Conservation (phyloP, 2,113 vertebrate genomes). For the Toxotes jaculatrix region DNA sequence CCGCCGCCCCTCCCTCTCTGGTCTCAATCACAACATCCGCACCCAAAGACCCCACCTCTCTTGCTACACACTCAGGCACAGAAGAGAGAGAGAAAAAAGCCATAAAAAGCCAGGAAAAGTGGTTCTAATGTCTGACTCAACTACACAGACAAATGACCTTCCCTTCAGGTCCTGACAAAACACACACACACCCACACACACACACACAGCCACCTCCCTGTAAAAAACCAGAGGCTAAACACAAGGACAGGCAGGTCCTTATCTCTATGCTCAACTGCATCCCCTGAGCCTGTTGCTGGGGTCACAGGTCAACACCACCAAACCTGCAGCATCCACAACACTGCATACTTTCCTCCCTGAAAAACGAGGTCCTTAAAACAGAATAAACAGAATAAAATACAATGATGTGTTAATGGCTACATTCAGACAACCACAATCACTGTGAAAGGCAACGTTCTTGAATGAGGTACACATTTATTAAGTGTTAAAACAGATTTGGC, state of each 20-base stretch:
- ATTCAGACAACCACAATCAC: not conserved
- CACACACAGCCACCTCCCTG: conserved; percentile 14
- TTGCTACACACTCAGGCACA: conserved; percentile 24
- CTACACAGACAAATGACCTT: conserved; percentile 55
- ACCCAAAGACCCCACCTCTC: not conserved
- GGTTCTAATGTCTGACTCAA: conserved; percentile 28
- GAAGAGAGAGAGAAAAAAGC: not conserved
- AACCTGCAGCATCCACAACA: not conserved
- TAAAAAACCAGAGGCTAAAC: conserved; percentile 16
- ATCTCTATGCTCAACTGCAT: conserved; percentile 46
- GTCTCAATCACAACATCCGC: conserved; percentile 58
- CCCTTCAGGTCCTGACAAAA: conserved; percentile 24
- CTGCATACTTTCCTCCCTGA: not conserved
- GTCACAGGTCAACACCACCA: conserved; percentile 55
- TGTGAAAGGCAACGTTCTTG: not conserved
- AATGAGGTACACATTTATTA: not conserved
- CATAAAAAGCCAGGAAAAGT: conserved; percentile 17
- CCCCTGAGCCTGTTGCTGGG: conserved; percentile 57
- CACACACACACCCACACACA: conserved; percentile 6
- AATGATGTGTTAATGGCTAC: not conserved
- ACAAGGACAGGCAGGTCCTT: conserved; percentile 32
- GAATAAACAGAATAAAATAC: not conserved
- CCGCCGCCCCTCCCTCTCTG: conserved; percentile 25
- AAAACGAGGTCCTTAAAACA: not conserved
- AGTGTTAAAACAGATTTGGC: not conserved